Conservation (phyloP, 2,888 invertebrate species). For the Tachina fera region DNA sequence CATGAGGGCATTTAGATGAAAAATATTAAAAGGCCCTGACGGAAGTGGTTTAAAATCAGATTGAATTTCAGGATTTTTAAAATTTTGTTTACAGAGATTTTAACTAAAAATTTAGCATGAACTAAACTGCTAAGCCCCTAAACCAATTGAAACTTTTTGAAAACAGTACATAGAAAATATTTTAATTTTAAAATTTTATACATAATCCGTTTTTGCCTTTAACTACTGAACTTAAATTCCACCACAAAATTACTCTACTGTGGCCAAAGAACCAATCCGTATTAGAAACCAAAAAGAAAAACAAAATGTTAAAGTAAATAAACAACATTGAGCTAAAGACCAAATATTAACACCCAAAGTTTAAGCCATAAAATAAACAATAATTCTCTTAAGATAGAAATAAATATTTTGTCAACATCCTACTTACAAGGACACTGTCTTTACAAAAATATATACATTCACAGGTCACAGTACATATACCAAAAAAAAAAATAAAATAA, state of each 20-base stretch:
- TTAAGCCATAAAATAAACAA: slow-evolving; percentile 63
- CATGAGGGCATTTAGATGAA: no score
- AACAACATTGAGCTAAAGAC: slow-evolving; percentile 18
- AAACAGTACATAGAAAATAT: background rate
- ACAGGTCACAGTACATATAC: slow-evolving; percentile 33
- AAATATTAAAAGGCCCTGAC: no score
- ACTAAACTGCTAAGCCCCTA: no score
- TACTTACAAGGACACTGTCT: slow-evolving; percentile 49
- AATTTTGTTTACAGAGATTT: no score
- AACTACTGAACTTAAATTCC: background rate
- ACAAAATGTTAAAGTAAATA: slow-evolving; percentile 31
- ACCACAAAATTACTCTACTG: slow-evolving; percentile 18
- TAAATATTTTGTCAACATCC: slow-evolving; percentile 65
- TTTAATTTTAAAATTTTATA: background rate
- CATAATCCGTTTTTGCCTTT: background rate
- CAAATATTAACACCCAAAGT: slow-evolving; percentile 56
- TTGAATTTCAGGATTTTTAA: no score
- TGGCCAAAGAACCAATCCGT: background rate
- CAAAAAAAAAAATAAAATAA: background rate
- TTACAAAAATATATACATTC: slow-evolving; percentile 17
- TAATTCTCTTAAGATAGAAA: slow-evolving; percentile 51
- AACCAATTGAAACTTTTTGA: no score
- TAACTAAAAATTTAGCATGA: no score
- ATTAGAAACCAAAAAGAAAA: slow-evolving; percentile 10
- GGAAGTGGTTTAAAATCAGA: no score